Base-by-base conservation (phyloP, 2,888 invertebrate species). In the Nomada hirtipes region DNA sequence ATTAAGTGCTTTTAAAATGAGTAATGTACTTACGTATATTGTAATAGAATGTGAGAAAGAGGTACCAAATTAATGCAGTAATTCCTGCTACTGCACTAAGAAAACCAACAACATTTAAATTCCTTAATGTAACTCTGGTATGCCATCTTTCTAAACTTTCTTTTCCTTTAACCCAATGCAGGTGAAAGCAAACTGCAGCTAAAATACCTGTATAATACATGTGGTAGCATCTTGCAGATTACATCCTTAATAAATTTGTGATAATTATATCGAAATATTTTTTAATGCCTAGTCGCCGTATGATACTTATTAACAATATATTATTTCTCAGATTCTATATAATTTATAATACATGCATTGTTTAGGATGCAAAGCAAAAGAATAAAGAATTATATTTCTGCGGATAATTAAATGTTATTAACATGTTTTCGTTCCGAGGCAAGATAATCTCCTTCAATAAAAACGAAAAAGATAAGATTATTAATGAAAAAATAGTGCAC, bases 21-120 rank as follows among this genome's bases (percentile, higher is more conserved):
- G 11, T 20, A 55, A 63, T 67, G 76, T 79, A 79, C 90, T 89
- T 84, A 90, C 90, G 85, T 47, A 89, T 87, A 3, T 87, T 79
- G 64, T 88, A 82, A 69, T 90, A 90, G 77, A 82, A 87, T 0
- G 90, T 88, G 9, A 90, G 76, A 23, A 90, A 90, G 15, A 90
- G 80, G 53, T 90, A 90, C 90, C 90, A 90, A 83, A 90, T 88
- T 4, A 89, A 2, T 10, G 85, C 88, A 7, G 89, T 79, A 26
- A 85, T 23, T 36, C 87, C 85, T 63, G 72, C 69, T 11, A 89
- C 86, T 36, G 86, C 88, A 55, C 76, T 82, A n/a, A 88, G 2
- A 65, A 89, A 90, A n/a, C 90, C 90, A 13, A 88, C 72, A 23
- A 84, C 68, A 68, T 89, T 84, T 44, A 90, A 67, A 67, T 86